A percentile compares a stretch with the other conserved stretches of the same genome.
These are phyloP conservation scores for Troides helena DNA, from an alignment of 2,888 invertebrate species.

Conservation along the genomic window DNA sequence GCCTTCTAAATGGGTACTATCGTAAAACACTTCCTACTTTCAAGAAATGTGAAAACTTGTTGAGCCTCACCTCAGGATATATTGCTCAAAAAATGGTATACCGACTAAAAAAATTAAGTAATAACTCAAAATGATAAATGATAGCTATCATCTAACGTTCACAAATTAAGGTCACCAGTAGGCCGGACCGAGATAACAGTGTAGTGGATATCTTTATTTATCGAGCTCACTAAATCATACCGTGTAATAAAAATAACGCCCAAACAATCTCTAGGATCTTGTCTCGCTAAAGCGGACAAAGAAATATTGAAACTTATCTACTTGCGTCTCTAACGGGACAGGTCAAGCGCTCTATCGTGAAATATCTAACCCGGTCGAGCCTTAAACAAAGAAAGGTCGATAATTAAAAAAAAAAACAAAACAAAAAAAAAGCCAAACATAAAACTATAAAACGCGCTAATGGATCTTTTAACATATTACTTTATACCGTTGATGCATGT, in stretches of 20 bases:
- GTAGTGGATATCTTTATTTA: slow-evolving; percentile 26
- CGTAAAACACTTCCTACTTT: no score
- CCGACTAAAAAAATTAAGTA: neutral
- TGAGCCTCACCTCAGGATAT: neutral
- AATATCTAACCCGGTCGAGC: slow-evolving; percentile 11
- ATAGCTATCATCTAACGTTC: neutral
- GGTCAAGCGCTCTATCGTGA: slow-evolving; percentile 12
- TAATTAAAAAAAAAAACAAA: slow-evolving; percentile 7
- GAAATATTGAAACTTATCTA: slow-evolving; percentile 13
- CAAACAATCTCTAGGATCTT: slow-evolving; percentile 22
- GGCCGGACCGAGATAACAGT: slow-evolving; percentile 17
- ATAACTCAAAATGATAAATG: slow-evolving; percentile 6
- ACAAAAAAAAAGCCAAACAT: neutral
- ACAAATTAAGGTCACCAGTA: slow-evolving; percentile 17
- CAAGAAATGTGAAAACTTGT: no score
- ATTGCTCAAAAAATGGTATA: neutral
- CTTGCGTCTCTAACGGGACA: slow-evolving; percentile 23
- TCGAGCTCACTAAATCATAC: slow-evolving; percentile 23
- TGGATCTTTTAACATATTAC: slow-evolving; percentile 51
- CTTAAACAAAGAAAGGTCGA: slow-evolving; percentile 19
- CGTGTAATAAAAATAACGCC: slow-evolving; percentile 26
- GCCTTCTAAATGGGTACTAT: no score
- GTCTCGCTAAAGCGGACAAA: slow-evolving; percentile 22
- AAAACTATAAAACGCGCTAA: slow-evolving; percentile 40
- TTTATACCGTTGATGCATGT: neutral